Base-by-base conservation (phyloP, 2,113 vertebrate species). In the Tricholaema leucomelas region DNA sequence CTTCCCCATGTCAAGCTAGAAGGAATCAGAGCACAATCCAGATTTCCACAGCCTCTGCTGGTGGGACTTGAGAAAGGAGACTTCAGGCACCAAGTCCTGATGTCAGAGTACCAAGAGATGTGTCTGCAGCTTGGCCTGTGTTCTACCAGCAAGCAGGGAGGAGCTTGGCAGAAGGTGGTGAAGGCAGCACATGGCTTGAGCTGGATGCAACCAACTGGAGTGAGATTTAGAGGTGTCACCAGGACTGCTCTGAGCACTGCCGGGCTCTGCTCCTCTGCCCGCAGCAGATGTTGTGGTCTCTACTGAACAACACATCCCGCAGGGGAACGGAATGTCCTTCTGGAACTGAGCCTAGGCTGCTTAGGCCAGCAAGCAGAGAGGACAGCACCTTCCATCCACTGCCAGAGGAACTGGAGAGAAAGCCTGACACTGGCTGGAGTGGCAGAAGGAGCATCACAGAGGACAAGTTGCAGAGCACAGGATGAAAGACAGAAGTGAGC, bases 151-250 rank as follows among this genome's bases (percentile, higher is more conserved):
- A 0, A 91, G 46, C 33, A 78, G 58, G 50, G 50, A 81, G 63
- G 25, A 79, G 59, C 74, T 78, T 84, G 59, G 81, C 88, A 90
- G 76, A 93, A 86, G 46, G 46, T 85, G 81, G 88, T 88, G 84
- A 94, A 65, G 21, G 25, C 48, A 90, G 80, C 2, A 1, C 42
- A 66, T 70, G 38, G 46, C 59, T 59, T 67, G 48, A 91, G 66
- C 61, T 60, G 63, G 59, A 78, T 72, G 48, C 74, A 81, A 69
- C 24, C n/a, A 55, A 63, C 24, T 72, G 74, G 44, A 84, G 0
- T 58, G 55, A 69, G 66, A 78, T 69, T 50, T 81, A 64, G 23
- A 35, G 30, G 58, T 91, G 72, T 70, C 64, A 8, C 2, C 87
- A 54, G 0, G 0, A 79, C 5, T 80, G 28, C 54, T 71, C 60